Percentiles rank a stretch among this genome's conserved stretches.
phyloP scores from a whole-genome alignment of 2,797 vertebrate genomes.

The Sciurus carolinensis region DNA sequence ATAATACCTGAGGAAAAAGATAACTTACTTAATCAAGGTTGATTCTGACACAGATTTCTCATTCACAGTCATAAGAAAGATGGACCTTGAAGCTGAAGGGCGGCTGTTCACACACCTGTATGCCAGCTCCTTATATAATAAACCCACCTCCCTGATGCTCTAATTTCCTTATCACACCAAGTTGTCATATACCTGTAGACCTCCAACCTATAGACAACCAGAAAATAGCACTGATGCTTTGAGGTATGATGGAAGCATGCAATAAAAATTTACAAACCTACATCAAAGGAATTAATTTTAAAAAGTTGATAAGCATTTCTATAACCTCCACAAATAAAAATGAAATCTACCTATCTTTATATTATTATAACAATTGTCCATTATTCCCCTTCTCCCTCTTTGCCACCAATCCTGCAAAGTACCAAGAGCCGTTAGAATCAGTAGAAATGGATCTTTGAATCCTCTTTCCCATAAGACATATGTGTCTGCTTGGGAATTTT shows the following conservation, averaged over 20 bases:
- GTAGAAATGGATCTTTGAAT: neutral
- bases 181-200: neutral
- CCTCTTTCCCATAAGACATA: neutral
- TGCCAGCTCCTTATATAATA: neutral
- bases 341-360: neutral
- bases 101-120: neutral
- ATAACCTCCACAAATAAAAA: neutral
- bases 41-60: neutral
- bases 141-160: neutral
- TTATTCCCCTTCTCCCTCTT: neutral
- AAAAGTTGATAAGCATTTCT: neutral
- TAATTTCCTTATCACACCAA: neutral
- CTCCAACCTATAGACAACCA: neutral
- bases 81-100: neutral
- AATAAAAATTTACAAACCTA: neutral
- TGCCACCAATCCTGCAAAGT: neutral
- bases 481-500: neutral
- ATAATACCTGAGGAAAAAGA: neutral
- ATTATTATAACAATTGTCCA: neutral
- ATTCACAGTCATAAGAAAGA: neutral
- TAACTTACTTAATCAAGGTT: neutral
- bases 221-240: neutral
- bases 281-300: conserved; percentile 12
- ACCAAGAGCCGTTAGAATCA: too few species aligned
- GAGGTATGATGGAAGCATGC: neutral